Evolutionary conservation across 2,888 invertebrate genomes (phyloP), one percentile per base, ranked within the genome.

Genomic region (Calephelis perditalis): DNA sequence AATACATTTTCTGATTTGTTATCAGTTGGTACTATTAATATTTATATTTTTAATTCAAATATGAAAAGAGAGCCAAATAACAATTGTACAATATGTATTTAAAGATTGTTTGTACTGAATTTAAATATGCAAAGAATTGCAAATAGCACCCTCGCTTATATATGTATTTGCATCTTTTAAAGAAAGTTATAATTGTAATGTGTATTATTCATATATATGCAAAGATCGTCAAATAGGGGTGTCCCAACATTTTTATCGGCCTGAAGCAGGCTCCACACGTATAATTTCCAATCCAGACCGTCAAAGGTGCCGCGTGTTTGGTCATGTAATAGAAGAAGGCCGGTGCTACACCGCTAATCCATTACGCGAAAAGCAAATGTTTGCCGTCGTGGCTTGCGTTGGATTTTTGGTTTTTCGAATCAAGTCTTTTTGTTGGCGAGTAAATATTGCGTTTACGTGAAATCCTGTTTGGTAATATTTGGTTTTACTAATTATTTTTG

Each of bases 291-390:
- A n/a, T 10, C 11, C 26, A 44, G 46, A 11, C 57, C 61, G 61
- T 47, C 63, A 67, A 65, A 67, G 64, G 62, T 62, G 62, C 60
- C 57, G 62, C 61, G 59, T 71, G 67, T 72, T 68, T 70, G 66
- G 44, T 58, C 65, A 57, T 67, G 74, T 74, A 74, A 74, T 68
- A 67, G 65, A 64, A 74, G 72, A 69, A 68, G 73, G 68, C 70
- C 61, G 65, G 44, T 44, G 43, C 10, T 15, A 71, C 71, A 70
- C 52, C 63, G 60, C 66, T 71, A 71, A 70, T 71, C 69, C 71
- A 71, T 71, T 71, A 71, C 68, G 62, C 57, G 61, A 37, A 56
- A 70, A 64, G 68, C 66, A 58, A 67, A 64, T 70, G 66, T 70
- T 70, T 70, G 65, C 59, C 35, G 52, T 55, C 61, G 63, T 58